These are phyloP conservation scores for Pao palembangensis DNA, from an alignment of 2,113 vertebrate species.

Conservation along the genomic window DNA sequence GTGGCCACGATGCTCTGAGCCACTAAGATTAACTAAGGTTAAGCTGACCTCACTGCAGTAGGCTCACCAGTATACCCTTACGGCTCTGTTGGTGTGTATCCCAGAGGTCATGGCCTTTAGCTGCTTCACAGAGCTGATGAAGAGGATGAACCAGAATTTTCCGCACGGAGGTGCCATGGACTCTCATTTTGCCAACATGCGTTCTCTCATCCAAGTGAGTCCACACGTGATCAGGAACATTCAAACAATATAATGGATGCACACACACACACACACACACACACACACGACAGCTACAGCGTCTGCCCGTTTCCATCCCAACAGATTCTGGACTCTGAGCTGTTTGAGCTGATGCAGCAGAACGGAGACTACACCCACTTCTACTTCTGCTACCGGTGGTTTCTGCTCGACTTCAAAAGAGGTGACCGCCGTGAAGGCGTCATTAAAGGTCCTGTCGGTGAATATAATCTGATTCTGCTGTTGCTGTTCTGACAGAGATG, in stretches of 20 bases:
- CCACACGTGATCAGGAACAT: not conserved
- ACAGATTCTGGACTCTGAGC: conserved; percentile 95
- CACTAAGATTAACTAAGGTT: no score
- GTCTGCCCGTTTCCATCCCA: not conserved
- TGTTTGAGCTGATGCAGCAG: conserved; percentile 98
- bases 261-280: no score
- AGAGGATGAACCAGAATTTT: conserved; percentile 98
- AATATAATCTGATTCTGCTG: not conserved
- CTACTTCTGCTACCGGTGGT: conserved; percentile 99
- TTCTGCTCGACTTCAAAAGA: conserved; percentile 98
- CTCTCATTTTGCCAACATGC: conserved; percentile 98
- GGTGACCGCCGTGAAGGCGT: conserved; percentile 57
- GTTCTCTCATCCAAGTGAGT: conserved; percentile 90
- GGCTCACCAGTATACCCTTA: not conserved
- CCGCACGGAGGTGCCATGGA: conserved; percentile 98
- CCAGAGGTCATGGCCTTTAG: conserved; percentile 95
- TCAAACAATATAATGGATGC: no score
- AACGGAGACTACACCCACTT: conserved; percentile 99
- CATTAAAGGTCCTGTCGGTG: not conserved
- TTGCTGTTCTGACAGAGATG: conserved; percentile 78
- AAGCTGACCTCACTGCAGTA: not conserved
- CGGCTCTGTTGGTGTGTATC: conserved; percentile 3
- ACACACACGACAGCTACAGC: no score
- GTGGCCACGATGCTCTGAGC: no score
- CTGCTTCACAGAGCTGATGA: conserved; percentile 97